Evolutionary conservation across 2,113 vertebrate genomes (phyloP).

Genomic region (Zosterops hypoxanthus): DNA sequence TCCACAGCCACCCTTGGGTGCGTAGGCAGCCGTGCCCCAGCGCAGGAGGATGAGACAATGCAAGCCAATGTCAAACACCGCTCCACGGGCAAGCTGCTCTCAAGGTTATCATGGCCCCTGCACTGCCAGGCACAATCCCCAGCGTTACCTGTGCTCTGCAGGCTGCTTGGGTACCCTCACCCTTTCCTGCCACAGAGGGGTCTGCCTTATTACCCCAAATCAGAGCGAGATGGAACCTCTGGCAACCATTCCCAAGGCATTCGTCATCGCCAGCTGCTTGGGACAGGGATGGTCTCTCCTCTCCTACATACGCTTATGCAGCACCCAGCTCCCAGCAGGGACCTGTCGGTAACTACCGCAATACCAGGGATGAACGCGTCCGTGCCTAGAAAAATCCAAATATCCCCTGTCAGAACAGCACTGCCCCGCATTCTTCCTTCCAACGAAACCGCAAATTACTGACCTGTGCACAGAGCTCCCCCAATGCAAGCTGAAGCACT

Average conservation of each 20-base stretch:
- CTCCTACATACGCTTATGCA: neutral
- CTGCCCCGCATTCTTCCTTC: neutral
- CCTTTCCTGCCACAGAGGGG: neutral
- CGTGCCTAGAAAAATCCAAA: neutral
- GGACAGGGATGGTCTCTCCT: neutral
- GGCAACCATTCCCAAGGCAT: neutral
- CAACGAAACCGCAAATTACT: conserved; percentile 44
- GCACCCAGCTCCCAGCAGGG: neutral
- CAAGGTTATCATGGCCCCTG: conserved; percentile 46
- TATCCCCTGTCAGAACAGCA: neutral
- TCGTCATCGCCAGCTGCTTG: neutral
- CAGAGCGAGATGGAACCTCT: neutral
- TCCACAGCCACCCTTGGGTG: neutral
- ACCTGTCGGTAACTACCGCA: neutral
- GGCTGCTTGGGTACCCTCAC: neutral
- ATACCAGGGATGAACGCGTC: neutral
- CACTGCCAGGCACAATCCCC: neutral
- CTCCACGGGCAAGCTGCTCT: neutral
- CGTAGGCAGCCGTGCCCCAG: neutral
- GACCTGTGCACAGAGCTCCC: conserved; percentile 60
- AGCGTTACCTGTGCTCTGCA: neutral
- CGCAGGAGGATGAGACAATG: conserved; percentile 1
- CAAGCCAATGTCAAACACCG: neutral
- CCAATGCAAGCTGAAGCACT: conserved; percentile 60
- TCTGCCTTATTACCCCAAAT: neutral